Evolutionary conservation across 92 coral and sea anemone genomes (phyloP), one percentile per base, ranked within the genome.

Genomic region (Isaurus tuberculatus): DNA sequence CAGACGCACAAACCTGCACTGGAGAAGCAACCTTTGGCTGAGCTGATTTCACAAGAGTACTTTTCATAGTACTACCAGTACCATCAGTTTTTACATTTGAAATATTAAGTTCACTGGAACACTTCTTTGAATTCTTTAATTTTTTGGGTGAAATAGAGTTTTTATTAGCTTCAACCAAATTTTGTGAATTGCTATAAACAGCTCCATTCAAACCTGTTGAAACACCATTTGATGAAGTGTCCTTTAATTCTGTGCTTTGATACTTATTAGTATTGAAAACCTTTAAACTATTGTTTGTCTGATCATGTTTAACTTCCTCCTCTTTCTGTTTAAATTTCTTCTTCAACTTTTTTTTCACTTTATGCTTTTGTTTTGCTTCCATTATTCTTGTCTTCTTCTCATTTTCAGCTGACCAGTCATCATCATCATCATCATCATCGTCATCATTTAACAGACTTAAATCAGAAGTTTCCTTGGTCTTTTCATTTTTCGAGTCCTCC

Each of bases 181-280:
- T 10, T 20, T 77, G 70, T 58, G 36, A 58, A 29, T 75, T 32
- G 19, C 5, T 63, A 34, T 60, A 23, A 42, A 37, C 42, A 64
- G 33, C 16, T 33, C 70, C 82, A 72, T 67, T 43, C 11, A 67
- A 63, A 82, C 20, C 36, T 31, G 42, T 37, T 32, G 78, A n/a
- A 46, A 65, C 79, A 28, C 64, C 85, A 65, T 81, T 53, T 65
- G 79, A 36, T 25, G 46, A 28, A 33, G 19, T 42, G 51, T 37
- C 42, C 22, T 79, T 85, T 63, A 51, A 79, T 16, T 44, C 79
- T 3, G 32, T 5, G 28, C 15, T 11, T 31, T 53, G 44, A 67
- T 84, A 87, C 68, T 93, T 86, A 17, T 58, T 55, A 42, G 55
- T 64, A 31, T 70, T 84, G 43, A 2, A 55, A 55, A 73, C 65